These are phyloP conservation scores for Aphis craccivora DNA, from an alignment of 1,140 invertebrate species.

Conservation along the genomic window DNA sequence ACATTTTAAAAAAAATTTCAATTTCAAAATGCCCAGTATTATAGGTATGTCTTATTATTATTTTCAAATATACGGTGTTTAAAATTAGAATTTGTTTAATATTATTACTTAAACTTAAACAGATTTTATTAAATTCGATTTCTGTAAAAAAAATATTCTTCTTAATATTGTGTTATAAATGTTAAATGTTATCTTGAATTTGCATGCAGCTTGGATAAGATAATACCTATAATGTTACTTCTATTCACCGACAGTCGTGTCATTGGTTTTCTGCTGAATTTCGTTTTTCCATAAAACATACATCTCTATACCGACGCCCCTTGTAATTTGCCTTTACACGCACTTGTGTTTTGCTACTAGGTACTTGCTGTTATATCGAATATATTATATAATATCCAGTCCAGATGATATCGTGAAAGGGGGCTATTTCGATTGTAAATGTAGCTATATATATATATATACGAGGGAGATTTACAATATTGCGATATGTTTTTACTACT, in stretches of 20 bases:
- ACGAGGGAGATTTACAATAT: conserved; percentile 39
- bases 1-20: too few species aligned
- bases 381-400: not conserved
- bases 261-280: not conserved
- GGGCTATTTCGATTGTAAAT: conserved; percentile 24
- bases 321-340: not conserved
- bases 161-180: not conserved
- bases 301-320: not conserved
- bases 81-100: too few species aligned
- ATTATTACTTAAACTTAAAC: too few species aligned
- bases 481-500: conserved; percentile 43
- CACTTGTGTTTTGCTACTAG: not conserved
- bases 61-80: too few species aligned
- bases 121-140: too few species aligned
- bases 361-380: not conserved
- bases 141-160: too few species aligned
- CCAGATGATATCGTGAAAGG: not conserved
- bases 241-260: not conserved
- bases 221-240: too few species aligned
- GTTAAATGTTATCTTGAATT: not conserved
- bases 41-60: too few species aligned
- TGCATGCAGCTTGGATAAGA: not conserved
- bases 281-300: not conserved
- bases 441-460: not conserved
- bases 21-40: too few species aligned